These are phyloP conservation scores for Luffia ferchaultella DNA, from an alignment of 2,888 invertebrate genomes.

Conservation along the genomic window DNA sequence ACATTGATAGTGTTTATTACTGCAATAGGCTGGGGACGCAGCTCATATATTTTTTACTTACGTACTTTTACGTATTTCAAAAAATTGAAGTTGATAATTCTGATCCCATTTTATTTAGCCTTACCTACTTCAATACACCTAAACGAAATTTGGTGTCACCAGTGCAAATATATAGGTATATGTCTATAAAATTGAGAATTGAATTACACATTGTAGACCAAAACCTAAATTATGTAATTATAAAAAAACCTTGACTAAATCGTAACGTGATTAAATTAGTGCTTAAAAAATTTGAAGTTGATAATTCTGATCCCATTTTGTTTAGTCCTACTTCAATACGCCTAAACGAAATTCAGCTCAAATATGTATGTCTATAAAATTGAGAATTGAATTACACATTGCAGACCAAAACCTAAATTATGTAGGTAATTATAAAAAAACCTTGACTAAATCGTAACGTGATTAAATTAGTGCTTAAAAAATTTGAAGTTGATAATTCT, in stretches of 20 bases:
- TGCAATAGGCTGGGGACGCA: background rate
- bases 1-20: conserved; percentile 2
- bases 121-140: background rate
- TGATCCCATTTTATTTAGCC: background rate
- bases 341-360: background rate
- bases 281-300: too few species aligned
- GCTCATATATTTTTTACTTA: background rate
- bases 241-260: too few species aligned
- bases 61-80: background rate
- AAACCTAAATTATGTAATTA: background rate
- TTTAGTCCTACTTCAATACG: too few species aligned
- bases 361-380: background rate
- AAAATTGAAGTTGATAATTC: background rate
- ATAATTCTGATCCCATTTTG: too few species aligned
- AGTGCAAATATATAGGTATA: background rate
- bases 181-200: background rate
- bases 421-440: too few species aligned
- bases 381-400: background rate
- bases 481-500: too few species aligned
- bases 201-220: background rate
- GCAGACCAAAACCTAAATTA: background rate
- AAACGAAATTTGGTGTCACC: background rate
- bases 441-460: too few species aligned
- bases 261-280: too few species aligned
- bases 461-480: too few species aligned